Evolutionary conservation across 2,888 invertebrate genomes (phyloP), one percentile per base, ranked within the genome.

Genomic region (Torymus tubicola): DNA sequence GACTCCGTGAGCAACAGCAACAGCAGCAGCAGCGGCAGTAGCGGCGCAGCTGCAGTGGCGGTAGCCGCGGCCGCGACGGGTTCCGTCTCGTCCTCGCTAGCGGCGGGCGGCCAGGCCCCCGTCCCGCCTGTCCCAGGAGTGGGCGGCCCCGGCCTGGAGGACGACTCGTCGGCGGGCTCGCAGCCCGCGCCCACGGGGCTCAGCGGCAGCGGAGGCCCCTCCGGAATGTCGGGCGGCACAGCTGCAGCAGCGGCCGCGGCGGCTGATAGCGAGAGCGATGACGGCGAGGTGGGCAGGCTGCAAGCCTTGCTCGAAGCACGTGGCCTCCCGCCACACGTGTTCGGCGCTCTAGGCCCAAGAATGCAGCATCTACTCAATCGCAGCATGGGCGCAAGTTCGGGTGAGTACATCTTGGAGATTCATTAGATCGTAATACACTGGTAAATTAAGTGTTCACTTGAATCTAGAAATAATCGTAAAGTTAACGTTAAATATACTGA

Each of bases 341-440:
- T 99, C 87, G 98, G 98, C 55, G 98, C 98, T 1, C 93, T 99
- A 75, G 99, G 97, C 0, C 98, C 99, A 68, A 94, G 99, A 73
- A 97, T 99, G 98, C 98, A 99, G 89, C 98, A 98, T 89, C 93
- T 99, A 79, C 92, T 99, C 83, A 98, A 99, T 90, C 93, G 98
- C 85, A 98, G 97, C 84, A 98, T 98, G 93, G 97, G 97, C 68
- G 96, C 96, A 75, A 95, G 95, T 88, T 95, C 95, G 86, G 94
- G 94, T 94, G 92, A 91, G 91, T 90, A 31, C 31, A 31, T 31
- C 4, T 31, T 5, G 31, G 31, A 2, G 5, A 31, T 31, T 31
- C 31, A 31, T 3, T 31, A 5, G 5, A 31, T 5, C 31, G 5
- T 31, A 31, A 31, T 5, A 31, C 31, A 31, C 31, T 31, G 5